These are phyloP conservation scores for Aphidius colemani DNA, from an alignment of 2,888 invertebrate species.

Conservation along the genomic window DNA sequence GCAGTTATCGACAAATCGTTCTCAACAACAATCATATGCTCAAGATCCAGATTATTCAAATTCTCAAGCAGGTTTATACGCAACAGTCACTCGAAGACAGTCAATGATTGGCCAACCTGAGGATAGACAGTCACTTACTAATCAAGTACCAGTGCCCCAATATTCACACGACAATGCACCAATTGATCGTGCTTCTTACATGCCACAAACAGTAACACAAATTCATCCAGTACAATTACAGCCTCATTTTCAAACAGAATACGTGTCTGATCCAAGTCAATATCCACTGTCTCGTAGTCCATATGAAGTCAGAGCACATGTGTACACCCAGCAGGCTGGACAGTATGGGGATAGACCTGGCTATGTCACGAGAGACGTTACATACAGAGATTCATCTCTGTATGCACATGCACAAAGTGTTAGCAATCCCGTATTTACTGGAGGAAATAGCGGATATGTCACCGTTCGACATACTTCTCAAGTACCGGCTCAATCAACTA, in stretches of 20 bases:
- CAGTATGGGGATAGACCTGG: constrained; percentile 51
- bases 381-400: constrained; percentile 44
- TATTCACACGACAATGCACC: constrained; percentile 46
- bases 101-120: constrained; percentile 44
- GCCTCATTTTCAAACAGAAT: constrained; percentile 52
- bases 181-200: constrained; percentile 46
- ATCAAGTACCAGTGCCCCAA: constrained; percentile 45
- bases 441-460: constrained; percentile 49
- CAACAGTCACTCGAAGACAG: constrained; percentile 34
- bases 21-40: constrained; percentile 29
- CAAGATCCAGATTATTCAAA: constrained; percentile 33
- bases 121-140: constrained; percentile 47
- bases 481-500: constrained; percentile 49
- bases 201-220: constrained; percentile 52
- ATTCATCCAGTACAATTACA: constrained; percentile 53
- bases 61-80: constrained; percentile 32
- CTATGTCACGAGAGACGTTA: constrained; percentile 53
- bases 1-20: constrained; percentile 22
- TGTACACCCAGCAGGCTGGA: constrained; percentile 43
- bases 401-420: constrained; percentile 46
- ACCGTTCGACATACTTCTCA: constrained; percentile 48
- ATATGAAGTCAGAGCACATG: constrained; percentile 50
- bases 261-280: constrained; percentile 42
- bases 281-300: constrained; percentile 52
- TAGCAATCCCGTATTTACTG: constrained; percentile 46